Percentiles rank a stretch among this genome's conserved stretches.
phyloP scores from a whole-genome alignment of 2,113 vertebrate species.

The Turnix velox region DNA sequence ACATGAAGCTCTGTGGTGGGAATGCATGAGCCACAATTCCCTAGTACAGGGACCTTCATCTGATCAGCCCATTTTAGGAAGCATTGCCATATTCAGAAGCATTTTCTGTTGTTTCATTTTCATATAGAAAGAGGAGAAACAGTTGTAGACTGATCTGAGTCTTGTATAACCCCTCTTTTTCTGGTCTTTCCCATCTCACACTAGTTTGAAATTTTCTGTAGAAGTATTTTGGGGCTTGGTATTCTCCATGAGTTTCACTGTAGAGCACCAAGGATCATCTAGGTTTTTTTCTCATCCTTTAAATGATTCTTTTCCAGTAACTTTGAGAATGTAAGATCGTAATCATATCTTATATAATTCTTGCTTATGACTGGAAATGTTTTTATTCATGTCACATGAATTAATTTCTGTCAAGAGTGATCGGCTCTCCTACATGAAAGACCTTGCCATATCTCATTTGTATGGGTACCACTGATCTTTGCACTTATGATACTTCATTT shows the following conservation, averaged over 20 bases:
- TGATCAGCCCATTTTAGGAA: neutral
- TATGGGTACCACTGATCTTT: neutral
- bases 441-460: neutral
- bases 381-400: neutral
- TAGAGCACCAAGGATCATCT: neutral
- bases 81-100: neutral
- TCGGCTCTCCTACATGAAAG: neutral
- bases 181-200: neutral
- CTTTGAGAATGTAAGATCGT: neutral
- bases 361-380: neutral
- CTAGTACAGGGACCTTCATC: neutral
- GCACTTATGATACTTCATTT: neutral
- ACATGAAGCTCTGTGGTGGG: neutral
- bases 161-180: neutral
- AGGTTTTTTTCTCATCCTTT: rapidly evolving
- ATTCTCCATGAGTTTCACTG: neutral
- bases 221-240: neutral
- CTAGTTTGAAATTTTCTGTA: neutral
- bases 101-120: neutral
- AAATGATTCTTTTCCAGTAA: neutral
- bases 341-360: rapidly evolving
- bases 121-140: neutral
- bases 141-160: neutral
- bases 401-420: neutral
- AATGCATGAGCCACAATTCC: neutral